These are phyloP conservation scores for Pollenia angustigena DNA, from an alignment of 2,888 invertebrate genomes.

Conservation along the genomic window DNA sequence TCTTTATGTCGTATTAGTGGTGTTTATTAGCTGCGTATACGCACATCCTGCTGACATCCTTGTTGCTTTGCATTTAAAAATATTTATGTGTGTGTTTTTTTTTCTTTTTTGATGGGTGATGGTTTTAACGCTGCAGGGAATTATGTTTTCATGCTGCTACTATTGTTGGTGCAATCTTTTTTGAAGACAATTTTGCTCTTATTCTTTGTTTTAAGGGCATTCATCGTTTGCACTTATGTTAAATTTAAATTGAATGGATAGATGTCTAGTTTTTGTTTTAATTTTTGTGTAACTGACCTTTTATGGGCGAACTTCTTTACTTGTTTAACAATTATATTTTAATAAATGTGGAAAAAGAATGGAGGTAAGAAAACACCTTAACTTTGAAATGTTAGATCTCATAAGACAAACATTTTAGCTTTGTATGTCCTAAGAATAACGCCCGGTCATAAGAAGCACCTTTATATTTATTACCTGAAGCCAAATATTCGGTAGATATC, in stretches of 20 bases:
- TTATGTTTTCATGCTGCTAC: conserved; percentile 65
- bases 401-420: too few species aligned
- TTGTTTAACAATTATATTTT: too few species aligned
- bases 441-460: too few species aligned
- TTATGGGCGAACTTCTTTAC: background rate
- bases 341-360: too few species aligned
- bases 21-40: conserved; percentile 67
- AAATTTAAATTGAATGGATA: conserved; percentile 76
- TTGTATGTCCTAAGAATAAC: too few species aligned
- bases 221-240: conserved; percentile 73
- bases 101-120: conserved; percentile 50
- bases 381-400: too few species aligned
- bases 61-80: conserved; percentile 28
- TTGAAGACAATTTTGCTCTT: conserved; percentile 35
- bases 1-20: conserved; percentile 60
- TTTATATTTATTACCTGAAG: too few species aligned
- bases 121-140: conserved; percentile 66
- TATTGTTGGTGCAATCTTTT: conserved; percentile 60
- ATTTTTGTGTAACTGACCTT: conserved; percentile 3
- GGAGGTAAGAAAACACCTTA: too few species aligned
- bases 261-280: conserved; percentile 34
- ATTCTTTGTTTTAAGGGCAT: conserved; percentile 69
- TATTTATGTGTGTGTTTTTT: conserved; percentile 1
- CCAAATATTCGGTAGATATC: too few species aligned
- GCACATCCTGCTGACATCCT: conserved; percentile 56